A percentile compares a stretch with the other conserved stretches of the same genome.
Evolutionary conservation across 2,888 invertebrate species (phyloP).

Genomic region (Platycheirus albimanus): DNA sequence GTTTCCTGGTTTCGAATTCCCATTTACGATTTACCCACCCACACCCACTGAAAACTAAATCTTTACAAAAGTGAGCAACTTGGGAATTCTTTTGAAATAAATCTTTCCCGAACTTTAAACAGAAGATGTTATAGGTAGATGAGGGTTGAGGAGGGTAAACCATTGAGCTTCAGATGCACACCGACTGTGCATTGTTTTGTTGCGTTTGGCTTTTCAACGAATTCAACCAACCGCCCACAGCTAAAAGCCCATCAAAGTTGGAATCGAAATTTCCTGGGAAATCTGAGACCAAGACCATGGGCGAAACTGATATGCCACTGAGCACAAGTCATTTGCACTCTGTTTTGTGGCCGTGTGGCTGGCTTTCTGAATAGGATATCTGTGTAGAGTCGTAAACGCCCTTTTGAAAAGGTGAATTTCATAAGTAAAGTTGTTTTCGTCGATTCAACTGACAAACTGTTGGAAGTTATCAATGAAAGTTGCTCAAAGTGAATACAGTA

Average conservation of each 20-base stretch:
- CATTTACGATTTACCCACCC: no score
- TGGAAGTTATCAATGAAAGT: no score
- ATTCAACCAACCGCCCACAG: constrained; percentile 65
- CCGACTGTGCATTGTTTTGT: constrained; percentile 19
- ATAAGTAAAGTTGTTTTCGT: no score
- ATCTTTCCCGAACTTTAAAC: constrained; percentile 39
- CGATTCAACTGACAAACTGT: no score
- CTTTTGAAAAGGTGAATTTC: constrained; percentile 19
- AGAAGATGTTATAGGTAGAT: not conserved
- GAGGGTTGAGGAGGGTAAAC: constrained; percentile 6
- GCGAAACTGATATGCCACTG: constrained; percentile 69
- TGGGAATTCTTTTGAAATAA: constrained; percentile 57
- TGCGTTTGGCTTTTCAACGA: no score
- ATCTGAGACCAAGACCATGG: constrained; percentile 57
- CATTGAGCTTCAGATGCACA: constrained; percentile 11
- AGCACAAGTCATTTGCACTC: constrained; percentile 69
- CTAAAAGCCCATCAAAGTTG: constrained; percentile 18
- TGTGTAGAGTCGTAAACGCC: constrained; percentile 45
- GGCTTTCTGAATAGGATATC: not conserved
- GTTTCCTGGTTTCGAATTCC: not conserved
- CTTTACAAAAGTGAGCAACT: constrained; percentile 46
- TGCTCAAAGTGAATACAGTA: no score
- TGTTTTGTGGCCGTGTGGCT: constrained; percentile 21
- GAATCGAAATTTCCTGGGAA: constrained; percentile 62
- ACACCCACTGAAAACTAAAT: constrained; percentile 11